Evolutionary conservation across 2,797 vertebrate genomes (phyloP).

Genomic region (Ptychobarbus kaznakovi): DNA sequence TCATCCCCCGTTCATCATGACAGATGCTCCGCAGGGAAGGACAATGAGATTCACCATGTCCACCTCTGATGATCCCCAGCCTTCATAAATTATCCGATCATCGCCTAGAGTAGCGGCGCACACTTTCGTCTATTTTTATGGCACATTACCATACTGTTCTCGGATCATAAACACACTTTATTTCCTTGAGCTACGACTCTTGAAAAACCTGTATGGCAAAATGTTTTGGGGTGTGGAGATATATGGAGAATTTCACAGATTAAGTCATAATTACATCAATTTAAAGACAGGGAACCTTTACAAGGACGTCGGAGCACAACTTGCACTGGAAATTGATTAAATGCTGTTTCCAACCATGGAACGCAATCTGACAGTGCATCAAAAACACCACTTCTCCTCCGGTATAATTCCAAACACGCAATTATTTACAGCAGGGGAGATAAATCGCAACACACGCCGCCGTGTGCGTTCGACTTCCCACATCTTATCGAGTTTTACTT

Average conservation of each 20-base stretch:
- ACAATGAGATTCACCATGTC: conserved; percentile 57
- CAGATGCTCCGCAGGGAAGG: conserved; percentile 64
- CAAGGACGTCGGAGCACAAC: conserved; percentile 64
- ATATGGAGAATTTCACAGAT: conserved; percentile 68
- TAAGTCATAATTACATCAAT: conserved; percentile 73
- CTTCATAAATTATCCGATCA: conserved; percentile 72
- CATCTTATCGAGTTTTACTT: conserved; percentile 24
- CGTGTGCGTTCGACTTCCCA: neutral
- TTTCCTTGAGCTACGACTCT: conserved; percentile 58
- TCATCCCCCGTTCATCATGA: conserved; percentile 68
- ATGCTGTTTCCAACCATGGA: conserved; percentile 67
- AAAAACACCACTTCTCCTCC: conserved; percentile 67
- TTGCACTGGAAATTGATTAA: conserved; percentile 70
- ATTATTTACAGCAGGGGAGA: conserved; percentile 70
- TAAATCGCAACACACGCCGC: conserved; percentile 54
- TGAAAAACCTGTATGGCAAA: conserved; percentile 49
- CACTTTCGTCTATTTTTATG: conserved; percentile 63
- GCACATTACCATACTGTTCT: conserved; percentile 60
- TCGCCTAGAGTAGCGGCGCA: conserved; percentile 59
- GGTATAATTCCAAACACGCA: conserved; percentile 71
- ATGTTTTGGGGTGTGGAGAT: conserved; percentile 60
- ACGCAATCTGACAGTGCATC: conserved; percentile 74
- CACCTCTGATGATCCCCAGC: conserved; percentile 62
- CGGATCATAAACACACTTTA: conserved; percentile 70
- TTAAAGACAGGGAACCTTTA: conserved; percentile 63